A percentile compares a stretch with the other conserved stretches of the same genome.
Conservation (phyloP, 2,797 vertebrate genomes). For the Myiotriccus ornatus region DNA sequence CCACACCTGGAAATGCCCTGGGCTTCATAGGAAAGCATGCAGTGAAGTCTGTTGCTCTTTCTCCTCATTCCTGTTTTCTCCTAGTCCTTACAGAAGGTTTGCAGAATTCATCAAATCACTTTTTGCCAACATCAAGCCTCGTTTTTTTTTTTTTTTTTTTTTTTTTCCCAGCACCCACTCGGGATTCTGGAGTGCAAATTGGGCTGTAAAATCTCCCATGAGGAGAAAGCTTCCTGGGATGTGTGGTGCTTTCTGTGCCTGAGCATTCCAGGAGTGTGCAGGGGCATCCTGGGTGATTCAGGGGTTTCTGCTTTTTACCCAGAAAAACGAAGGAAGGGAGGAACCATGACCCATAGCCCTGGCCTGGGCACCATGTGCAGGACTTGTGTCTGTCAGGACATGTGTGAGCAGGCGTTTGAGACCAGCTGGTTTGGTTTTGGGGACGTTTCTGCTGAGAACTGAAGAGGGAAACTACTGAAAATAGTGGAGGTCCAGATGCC, state of each 20-base stretch:
- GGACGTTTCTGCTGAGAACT: background rate
- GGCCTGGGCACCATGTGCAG: background rate
- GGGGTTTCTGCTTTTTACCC: background rate
- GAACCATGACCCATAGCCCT: background rate
- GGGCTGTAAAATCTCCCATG: background rate
- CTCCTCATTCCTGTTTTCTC: background rate
- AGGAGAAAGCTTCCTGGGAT: background rate
- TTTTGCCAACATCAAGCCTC: background rate
- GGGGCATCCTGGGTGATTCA: background rate
- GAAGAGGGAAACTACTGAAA: background rate
- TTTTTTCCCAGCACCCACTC: background rate
- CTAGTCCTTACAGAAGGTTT: background rate
- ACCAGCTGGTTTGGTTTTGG: background rate
- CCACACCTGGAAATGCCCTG: background rate
- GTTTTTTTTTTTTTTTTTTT: background rate
- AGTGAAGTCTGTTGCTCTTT: background rate
- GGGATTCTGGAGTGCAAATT: background rate
- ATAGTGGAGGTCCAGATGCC: background rate
- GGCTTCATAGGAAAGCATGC: background rate
- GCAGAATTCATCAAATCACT: background rate
- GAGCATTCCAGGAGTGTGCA: background rate
- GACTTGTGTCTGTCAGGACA: rapidly evolving
- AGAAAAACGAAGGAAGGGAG: background rate
- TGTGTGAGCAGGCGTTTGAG: rapidly evolving
- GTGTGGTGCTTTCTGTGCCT: background rate